phyloP scores from a whole-genome alignment of 2,888 invertebrate species.

The Eurytoma adleriae region DNA sequence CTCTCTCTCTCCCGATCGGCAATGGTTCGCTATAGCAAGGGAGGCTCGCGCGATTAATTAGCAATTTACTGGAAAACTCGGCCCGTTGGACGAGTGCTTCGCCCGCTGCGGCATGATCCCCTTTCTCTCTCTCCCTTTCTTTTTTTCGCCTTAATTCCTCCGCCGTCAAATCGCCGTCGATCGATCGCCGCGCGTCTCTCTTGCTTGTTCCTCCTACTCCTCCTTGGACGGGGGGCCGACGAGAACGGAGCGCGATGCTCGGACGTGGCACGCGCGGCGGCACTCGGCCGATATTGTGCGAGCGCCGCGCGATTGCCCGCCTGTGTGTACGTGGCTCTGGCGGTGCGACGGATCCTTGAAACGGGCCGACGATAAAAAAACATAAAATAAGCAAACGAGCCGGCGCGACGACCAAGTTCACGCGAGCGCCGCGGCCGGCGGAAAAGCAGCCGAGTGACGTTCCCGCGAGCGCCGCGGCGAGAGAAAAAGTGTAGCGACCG shows the following conservation, averaged over 20 bases:
- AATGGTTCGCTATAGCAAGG: not conserved
- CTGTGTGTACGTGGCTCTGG: constrained; percentile 23
- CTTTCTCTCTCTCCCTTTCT: not conserved
- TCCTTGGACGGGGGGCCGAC: no score
- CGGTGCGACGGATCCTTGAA: constrained; percentile 44
- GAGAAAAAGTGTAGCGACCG: not conserved
- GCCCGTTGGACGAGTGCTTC: constrained; percentile 40
- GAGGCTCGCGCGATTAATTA: constrained; percentile 27
- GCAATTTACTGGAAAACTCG: constrained; percentile 52
- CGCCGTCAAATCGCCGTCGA: not conserved
- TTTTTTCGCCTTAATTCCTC: not conserved
- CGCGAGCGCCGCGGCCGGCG: not conserved
- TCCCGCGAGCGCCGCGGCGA: not conserved
- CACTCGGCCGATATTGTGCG: constrained; percentile 7
- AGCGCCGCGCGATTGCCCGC: not conserved
- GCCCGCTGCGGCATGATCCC: constrained; percentile 36
- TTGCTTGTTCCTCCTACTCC: not conserved
- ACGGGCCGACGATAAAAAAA: constrained; percentile 29
- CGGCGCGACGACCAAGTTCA: not conserved
- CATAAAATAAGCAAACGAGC: no score
- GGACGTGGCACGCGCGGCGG: not conserved
- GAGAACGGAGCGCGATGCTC: no score
- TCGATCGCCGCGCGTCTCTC: not conserved
- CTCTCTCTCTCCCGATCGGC: not conserved
- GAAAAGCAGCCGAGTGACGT: constrained; percentile 1